Conservation (phyloP, 2,888 invertebrate genomes). For the Phymatocera aterrima region DNA sequence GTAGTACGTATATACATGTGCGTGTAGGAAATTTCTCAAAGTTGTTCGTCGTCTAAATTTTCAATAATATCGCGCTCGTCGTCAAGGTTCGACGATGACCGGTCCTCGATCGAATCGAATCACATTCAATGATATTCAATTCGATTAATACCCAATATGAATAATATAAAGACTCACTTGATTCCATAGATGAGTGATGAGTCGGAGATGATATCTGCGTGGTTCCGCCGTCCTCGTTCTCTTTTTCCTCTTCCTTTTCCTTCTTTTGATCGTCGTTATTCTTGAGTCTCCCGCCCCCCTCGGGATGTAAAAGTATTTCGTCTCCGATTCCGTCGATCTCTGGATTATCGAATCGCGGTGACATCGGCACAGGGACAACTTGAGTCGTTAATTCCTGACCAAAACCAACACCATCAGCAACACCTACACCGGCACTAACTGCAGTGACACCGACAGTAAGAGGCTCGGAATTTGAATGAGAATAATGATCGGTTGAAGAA, state of each 20-base stretch:
- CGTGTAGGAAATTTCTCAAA: not conserved
- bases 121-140: not conserved
- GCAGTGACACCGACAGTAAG: not conserved
- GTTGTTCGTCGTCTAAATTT: too few relatives aligned
- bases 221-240: not conserved
- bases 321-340: not conserved
- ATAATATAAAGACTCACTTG: slow-evolving; percentile 2
- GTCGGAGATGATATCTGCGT: not conserved
- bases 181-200: slow-evolving; percentile 27
- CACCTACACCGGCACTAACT: not conserved
- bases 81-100: too few relatives aligned
- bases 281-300: not conserved
- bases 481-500: not conserved
- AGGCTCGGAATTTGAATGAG: too few relatives aligned
- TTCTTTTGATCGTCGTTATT: not conserved
- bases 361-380: slow-evolving; percentile 13
- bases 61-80: too few relatives aligned
- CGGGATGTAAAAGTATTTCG: not conserved
- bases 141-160: not conserved
- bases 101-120: not conserved
- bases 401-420: not conserved
- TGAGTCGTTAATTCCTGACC: not conserved
- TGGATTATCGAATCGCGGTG: slow-evolving; percentile 14
- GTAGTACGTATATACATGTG: not conserved
- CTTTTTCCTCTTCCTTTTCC: not conserved